Conservation (phyloP, 2,888 invertebrate genomes). For the Saturnia japonica region DNA sequence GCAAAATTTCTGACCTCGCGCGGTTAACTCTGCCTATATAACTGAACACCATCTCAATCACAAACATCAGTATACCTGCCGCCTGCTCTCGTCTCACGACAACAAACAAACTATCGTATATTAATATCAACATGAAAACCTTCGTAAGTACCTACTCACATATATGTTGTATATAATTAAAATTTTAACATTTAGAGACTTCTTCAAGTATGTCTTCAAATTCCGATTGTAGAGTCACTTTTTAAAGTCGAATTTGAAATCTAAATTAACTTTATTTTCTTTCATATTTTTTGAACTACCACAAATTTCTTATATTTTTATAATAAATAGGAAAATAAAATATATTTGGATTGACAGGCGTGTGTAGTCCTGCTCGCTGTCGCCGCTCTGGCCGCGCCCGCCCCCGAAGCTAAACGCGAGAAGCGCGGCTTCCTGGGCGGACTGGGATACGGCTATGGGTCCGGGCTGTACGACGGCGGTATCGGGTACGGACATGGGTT, state of each 20-base stretch:
- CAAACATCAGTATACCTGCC: conserved; percentile 32
- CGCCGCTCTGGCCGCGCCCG: conserved; percentile 41
- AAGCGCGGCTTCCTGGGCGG: conserved; percentile 44
- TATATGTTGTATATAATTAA: neutral
- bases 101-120: conserved; percentile 21
- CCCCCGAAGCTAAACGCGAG: conserved; percentile 41
- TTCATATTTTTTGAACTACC: too few species aligned
- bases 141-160: conserved; percentile 43
- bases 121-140: conserved; percentile 40
- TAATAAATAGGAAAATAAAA: too few species aligned
- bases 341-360: conserved; percentile 30
- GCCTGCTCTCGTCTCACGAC: conserved; percentile 26
- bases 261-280: too few species aligned
- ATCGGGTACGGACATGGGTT: conserved; percentile 26
- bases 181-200: too few species aligned
- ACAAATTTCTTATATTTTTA: too few species aligned
- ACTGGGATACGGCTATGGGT: conserved; percentile 31
- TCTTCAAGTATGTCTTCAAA: too few species aligned
- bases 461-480: conserved; percentile 25
- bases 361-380: conserved; percentile 44
- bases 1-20: conserved; percentile 35
- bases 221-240: neutral
- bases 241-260: neutral
- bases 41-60: conserved; percentile 23
- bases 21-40: conserved; percentile 33